phyloP scores from a whole-genome alignment of 1,140 invertebrate genomes.

The Armadillidium nasatum region DNA sequence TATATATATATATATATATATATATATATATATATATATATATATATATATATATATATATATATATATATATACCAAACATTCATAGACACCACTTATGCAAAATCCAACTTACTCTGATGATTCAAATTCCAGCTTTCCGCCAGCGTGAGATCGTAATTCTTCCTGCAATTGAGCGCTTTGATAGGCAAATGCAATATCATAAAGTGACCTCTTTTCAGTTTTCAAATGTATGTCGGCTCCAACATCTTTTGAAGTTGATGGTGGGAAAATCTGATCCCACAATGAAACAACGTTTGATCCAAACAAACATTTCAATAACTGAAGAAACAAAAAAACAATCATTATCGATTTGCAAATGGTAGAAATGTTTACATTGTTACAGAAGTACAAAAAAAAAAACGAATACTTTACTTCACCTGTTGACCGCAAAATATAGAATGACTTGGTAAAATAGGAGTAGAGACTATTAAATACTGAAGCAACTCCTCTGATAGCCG shows the following conservation, averaged over 20 bases:
- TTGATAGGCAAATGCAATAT: background rate
- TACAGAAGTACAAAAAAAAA: background rate
- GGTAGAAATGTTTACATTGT: background rate
- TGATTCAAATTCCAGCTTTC: background rate
- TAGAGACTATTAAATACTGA: slow-evolving; percentile 65
- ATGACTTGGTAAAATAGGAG: slow-evolving; percentile 63
- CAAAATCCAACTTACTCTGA: too few relatives aligned
- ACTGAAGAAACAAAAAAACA: slow-evolving; percentile 49
- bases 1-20: too few relatives aligned
- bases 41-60: too few relatives aligned
- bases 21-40: too few relatives aligned
- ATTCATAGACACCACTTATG: too few relatives aligned
- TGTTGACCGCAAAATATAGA: slow-evolving; percentile 73
- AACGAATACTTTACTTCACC: slow-evolving; percentile 47
- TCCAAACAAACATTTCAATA: slow-evolving; percentile 76
- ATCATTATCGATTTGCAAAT: background rate
- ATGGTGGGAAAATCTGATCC: slow-evolving; percentile 46
- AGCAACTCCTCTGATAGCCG: slow-evolving; percentile 75
- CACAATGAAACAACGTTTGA: slow-evolving; percentile 69
- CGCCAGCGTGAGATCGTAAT: background rate
- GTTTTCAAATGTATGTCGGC: too few relatives aligned
- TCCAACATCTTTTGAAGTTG: too few relatives aligned
- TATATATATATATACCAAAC: too few relatives aligned
- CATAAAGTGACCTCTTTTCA: background rate
- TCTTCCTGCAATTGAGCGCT: background rate